Conservation (phyloP, 2,113 vertebrate genomes). For the Deroptyus accipitrinus region DNA sequence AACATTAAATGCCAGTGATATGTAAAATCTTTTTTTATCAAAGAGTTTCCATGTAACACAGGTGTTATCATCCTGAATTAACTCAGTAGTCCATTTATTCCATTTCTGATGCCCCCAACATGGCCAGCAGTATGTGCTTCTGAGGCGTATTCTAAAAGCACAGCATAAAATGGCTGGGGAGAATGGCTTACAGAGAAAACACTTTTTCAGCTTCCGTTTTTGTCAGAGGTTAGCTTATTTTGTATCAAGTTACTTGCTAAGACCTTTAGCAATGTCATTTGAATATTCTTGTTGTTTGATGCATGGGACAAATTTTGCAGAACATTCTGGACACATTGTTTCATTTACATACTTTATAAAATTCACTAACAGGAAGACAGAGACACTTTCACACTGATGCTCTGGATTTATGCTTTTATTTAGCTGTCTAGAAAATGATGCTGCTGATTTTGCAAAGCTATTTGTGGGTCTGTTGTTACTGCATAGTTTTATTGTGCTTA, state of each 20-base stretch:
- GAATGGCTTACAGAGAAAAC: background rate
- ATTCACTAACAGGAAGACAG: background rate
- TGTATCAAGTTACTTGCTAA: background rate
- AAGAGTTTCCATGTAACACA: background rate
- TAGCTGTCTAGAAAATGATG: background rate
- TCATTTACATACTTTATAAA: background rate
- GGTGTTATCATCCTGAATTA: background rate
- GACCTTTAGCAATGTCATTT: background rate
- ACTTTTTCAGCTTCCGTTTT: background rate
- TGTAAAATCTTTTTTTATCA: background rate
- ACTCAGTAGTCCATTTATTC: background rate
- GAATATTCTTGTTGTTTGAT: background rate
- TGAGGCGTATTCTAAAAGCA: background rate
- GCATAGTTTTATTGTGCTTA: background rate
- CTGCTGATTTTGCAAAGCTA: background rate
- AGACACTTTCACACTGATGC: fast-evolving
- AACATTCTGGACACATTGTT: background rate
- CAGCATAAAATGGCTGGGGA: background rate
- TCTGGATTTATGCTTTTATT: background rate
- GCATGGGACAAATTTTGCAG: background rate
- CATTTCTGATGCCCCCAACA: background rate
- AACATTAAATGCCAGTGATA: background rate
- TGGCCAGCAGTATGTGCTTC: background rate
- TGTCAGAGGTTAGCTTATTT: background rate
- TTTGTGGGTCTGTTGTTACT: background rate